phyloP scores from a whole-genome alignment of 2,888 invertebrate genomes.

The Nasonia oneida region DNA sequence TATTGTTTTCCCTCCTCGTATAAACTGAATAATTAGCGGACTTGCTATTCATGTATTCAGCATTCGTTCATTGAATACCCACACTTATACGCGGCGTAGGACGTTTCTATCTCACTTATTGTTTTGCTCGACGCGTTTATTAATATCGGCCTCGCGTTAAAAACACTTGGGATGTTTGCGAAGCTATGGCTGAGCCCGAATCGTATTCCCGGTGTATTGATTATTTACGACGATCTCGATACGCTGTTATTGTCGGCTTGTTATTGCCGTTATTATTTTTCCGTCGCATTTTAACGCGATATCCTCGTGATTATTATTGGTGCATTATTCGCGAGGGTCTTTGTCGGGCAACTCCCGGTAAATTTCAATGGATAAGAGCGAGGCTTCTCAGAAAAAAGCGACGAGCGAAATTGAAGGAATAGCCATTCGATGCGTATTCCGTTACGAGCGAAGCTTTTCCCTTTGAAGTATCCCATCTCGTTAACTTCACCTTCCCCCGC shows the following conservation, averaged over 20 bases:
- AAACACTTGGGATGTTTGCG: too few relatives aligned
- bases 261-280: neutral
- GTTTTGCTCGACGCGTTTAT: too few relatives aligned
- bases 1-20: neutral
- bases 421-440: slow-evolving; percentile 43
- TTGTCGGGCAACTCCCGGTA: neutral
- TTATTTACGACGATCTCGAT: neutral
- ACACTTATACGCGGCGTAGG: neutral
- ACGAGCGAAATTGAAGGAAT: neutral
- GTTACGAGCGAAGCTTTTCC: neutral
- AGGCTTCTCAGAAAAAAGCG: neutral
- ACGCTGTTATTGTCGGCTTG: neutral
- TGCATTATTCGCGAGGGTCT: neutral
- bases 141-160: too few relatives aligned
- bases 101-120: neutral
- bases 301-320: neutral
- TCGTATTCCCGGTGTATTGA: neutral
- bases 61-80: neutral
- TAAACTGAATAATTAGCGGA: neutral
- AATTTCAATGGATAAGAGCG: slow-evolving; percentile 13
- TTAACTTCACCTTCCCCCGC: slow-evolving; percentile 37
- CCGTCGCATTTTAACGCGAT: neutral
- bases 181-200: neutral
- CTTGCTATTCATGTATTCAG: neutral
- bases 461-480: slow-evolving; percentile 52